Evolutionary conservation across 1,140 invertebrate species (phyloP).

Genomic region (Drosophila santomea): DNA sequence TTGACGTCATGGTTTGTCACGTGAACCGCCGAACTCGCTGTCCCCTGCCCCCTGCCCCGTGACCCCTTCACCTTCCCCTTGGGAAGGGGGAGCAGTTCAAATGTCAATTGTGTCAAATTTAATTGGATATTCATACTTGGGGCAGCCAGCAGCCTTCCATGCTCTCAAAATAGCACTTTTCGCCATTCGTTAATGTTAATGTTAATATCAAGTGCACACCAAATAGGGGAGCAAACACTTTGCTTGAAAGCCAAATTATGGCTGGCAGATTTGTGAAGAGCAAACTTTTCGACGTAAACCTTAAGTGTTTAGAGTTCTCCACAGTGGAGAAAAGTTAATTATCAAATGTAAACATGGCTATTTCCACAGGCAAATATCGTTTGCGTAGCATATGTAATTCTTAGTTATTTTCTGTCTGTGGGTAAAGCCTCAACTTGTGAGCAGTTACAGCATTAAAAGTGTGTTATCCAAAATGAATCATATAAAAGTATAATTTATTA

Average conservation of each 20-base stretch:
- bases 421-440: too few species aligned
- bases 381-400: not conserved
- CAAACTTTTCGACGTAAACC: slow-evolving; percentile 12
- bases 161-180: slow-evolving; percentile 34
- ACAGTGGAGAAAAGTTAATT: slow-evolving; percentile 14
- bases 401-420: too few species aligned
- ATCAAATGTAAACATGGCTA: slow-evolving; percentile 9
- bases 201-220: slow-evolving; percentile 37
- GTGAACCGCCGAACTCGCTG: slow-evolving; percentile 1
- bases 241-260: slow-evolving; percentile 23
- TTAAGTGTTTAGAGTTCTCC: slow-evolving; percentile 16
- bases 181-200: slow-evolving; percentile 26
- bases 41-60: not conserved
- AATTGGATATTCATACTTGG: slow-evolving; percentile 46
- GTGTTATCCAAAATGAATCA: not conserved
- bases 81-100: slow-evolving; percentile 17
- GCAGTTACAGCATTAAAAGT: not conserved
- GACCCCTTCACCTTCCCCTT: not conserved
- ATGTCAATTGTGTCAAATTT: slow-evolving; percentile 53
- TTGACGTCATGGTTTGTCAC: slow-evolving; percentile 27
- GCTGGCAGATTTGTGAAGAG: slow-evolving; percentile 11
- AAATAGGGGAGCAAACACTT: slow-evolving; percentile 24
- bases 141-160: slow-evolving; percentile 21
- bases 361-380: slow-evolving; percentile 10
- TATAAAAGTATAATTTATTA: not conserved